Evolutionary conservation across 53 echinoderm and acorn worm species (phyloP).

Genomic region (Arbacia lixula): DNA sequence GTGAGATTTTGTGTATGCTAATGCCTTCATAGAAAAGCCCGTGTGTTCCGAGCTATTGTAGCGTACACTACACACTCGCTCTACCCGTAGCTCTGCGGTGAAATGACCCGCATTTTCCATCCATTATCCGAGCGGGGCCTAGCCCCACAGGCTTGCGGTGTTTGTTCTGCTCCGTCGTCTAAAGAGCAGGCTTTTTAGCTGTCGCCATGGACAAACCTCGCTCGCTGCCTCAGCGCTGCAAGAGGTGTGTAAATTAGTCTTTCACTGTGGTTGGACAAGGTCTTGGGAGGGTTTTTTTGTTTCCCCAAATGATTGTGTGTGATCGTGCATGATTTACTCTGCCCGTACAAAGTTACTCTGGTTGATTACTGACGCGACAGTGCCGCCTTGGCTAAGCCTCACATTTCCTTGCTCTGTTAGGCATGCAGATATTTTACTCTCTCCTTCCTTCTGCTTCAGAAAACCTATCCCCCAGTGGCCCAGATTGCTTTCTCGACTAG

Average conservation of each 20-base stretch:
- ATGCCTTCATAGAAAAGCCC: conserved; percentile 38
- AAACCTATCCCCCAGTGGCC: conserved; percentile 49
- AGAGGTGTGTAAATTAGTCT: conserved; percentile 64
- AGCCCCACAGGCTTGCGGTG: conserved; percentile 55
- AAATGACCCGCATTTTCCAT: conserved; percentile 62
- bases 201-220: conserved; percentile 50
- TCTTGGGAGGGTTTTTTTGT: conserved; percentile 32
- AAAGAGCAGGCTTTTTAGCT: conserved; percentile 48
- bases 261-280: conserved; percentile 55
- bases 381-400: conserved; percentile 39
- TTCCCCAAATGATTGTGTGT: conserved; percentile 39
- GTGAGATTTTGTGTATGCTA: conserved; percentile 50
- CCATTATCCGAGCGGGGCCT: conserved; percentile 50
- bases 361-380: conserved; percentile 57
- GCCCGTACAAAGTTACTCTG: conserved; percentile 45
- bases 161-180: conserved; percentile 53
- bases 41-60: conserved; percentile 24
- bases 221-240: conserved; percentile 48
- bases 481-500: conserved; percentile 24
- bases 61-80: conserved; percentile 39
- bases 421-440: conserved; percentile 57
- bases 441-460: conserved; percentile 49
- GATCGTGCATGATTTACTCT: conserved; percentile 61
- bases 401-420: conserved; percentile 51
- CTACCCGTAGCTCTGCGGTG: conserved; percentile 54